Evolutionary conservation across 1,140 invertebrate species (phyloP).

Genomic region (Drosophila miranda): DNA sequence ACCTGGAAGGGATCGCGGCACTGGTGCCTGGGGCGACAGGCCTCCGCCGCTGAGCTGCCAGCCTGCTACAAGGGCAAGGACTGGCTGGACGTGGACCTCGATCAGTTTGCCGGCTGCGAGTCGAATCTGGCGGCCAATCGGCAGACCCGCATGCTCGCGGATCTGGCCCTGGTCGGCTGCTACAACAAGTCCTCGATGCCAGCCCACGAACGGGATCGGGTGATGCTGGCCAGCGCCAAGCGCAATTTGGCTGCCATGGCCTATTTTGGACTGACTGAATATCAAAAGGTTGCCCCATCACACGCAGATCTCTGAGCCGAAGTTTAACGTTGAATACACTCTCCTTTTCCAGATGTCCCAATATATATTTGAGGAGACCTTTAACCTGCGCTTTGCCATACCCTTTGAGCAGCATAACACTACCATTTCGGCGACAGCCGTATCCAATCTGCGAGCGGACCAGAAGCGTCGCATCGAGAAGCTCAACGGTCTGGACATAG

Average conservation of each 20-base stretch:
- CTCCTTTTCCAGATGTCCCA: constrained; percentile 89
- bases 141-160: constrained; percentile 98
- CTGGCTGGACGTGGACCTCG: constrained; percentile 87
- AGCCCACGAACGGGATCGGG: constrained; percentile 87
- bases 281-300: constrained; percentile 88
- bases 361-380: constrained; percentile 98
- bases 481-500: constrained; percentile 94
- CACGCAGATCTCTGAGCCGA: not conserved
- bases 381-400: constrained; percentile 94
- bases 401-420: constrained; percentile 95
- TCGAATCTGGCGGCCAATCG: constrained; percentile 97
- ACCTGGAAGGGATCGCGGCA: constrained; percentile 97
- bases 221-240: constrained; percentile 97
- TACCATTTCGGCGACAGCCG: constrained; percentile 90
- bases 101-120: constrained; percentile 94
- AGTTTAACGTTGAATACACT: not conserved
- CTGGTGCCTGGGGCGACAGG: constrained; percentile 92
- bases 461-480: constrained; percentile 90
- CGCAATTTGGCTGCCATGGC: constrained; percentile 96
- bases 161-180: constrained; percentile 96
- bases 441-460: constrained; percentile 87
- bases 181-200: constrained; percentile 93
- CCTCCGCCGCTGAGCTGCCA: constrained; percentile 89
- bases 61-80: constrained; percentile 89
- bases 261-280: constrained; percentile 98